These are phyloP conservation scores for Mesorhabditis sp. DNA, from an alignment of 2,888 invertebrate genomes.

Conservation along the genomic window DNA sequence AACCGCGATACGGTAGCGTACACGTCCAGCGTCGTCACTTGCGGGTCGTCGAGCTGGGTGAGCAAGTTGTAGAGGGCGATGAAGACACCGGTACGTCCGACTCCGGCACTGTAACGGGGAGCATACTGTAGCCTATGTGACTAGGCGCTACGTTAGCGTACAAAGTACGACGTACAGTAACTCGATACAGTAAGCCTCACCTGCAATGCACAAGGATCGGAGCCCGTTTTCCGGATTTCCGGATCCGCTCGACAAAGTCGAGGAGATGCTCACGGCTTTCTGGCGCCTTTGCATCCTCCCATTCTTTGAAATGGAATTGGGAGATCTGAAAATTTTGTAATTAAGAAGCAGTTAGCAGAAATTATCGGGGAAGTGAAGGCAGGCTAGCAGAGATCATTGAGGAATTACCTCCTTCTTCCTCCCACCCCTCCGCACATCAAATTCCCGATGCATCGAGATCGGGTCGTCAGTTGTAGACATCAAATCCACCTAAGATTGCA, in stretches of 20 bases:
- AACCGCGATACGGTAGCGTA: neutral
- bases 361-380: constrained; percentile 4
- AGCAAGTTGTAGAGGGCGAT: constrained; percentile 33
- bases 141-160: too few relatives aligned
- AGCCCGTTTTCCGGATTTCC: constrained; percentile 12
- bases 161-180: too few relatives aligned
- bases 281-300: constrained; percentile 33
- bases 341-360: too few relatives aligned
- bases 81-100: constrained; percentile 53
- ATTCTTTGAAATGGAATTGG: constrained; percentile 46
- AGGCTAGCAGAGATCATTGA: neutral
- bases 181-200: constrained; percentile 10
- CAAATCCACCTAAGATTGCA: constrained; percentile 7
- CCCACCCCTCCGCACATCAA: constrained; percentile 21
- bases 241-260: constrained; percentile 30
- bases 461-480: constrained; percentile 18
- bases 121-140: neutral
- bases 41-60: constrained; percentile 19
- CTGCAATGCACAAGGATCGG: constrained; percentile 54
- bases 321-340: constrained; percentile 19
- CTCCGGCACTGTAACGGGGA: constrained; percentile 46
- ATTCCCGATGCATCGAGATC: constrained; percentile 31
- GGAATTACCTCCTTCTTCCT: neutral
- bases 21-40: neutral
- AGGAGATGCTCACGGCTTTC: constrained; percentile 26